Conservation (phyloP, 2,113 vertebrate species). For the Cyanistes caeruleus region DNA sequence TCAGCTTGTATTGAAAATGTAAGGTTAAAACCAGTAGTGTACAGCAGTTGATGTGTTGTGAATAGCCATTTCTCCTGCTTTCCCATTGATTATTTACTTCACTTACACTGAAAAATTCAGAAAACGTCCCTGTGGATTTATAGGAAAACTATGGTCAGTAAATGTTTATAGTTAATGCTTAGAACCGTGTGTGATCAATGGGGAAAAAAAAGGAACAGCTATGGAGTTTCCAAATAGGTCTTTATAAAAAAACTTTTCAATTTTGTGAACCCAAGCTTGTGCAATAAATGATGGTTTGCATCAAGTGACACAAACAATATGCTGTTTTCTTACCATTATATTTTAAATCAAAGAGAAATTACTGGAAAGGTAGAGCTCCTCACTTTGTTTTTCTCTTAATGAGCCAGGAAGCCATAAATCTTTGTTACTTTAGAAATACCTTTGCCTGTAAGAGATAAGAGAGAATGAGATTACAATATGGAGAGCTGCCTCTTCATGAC, state of each 20-base stretch:
- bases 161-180: background rate
- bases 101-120: background rate
- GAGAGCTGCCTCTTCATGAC: background rate
- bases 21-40: background rate
- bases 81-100: background rate
- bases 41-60: background rate
- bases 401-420: background rate
- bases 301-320: background rate
- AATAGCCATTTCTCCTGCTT: background rate
- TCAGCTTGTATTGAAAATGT: background rate
- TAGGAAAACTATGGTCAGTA: background rate
- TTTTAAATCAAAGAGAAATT: background rate
- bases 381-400: background rate
- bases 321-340: background rate
- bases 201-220: fast-evolving
- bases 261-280: background rate
- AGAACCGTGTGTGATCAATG: background rate
- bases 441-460: background rate
- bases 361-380: background rate
- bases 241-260: background rate
- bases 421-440: background rate
- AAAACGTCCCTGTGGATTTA: background rate
- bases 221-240: background rate
- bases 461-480: background rate
- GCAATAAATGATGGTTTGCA: background rate